Evolutionary conservation across 2,113 vertebrate genomes (phyloP).

Genomic region (Hipposideros armiger): DNA sequence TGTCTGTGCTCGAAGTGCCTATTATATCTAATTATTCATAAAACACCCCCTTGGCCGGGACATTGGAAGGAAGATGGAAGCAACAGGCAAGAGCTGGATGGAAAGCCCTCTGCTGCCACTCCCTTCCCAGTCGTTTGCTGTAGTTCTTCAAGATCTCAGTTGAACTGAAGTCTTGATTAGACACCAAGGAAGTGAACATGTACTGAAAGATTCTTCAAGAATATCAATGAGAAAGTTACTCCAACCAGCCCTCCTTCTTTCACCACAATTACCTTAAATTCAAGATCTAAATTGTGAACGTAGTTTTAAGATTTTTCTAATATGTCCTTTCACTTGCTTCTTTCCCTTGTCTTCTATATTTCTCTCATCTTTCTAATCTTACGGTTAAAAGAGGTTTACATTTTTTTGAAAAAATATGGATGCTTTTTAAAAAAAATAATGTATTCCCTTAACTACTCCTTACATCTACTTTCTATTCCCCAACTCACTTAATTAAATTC

Average conservation of each 20-base stretch:
- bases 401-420: slow-evolving; percentile 64
- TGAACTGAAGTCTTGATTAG: slow-evolving; percentile 32
- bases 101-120: background rate
- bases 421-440: slow-evolving; percentile 76
- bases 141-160: background rate
- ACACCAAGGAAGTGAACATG: background rate
- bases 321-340: slow-evolving; percentile 49
- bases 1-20: background rate
- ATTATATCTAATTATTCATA: background rate
- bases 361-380: slow-evolving; percentile 50
- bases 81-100: background rate
- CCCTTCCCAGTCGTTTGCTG: background rate
- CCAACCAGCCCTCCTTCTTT: background rate
- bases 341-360: background rate
- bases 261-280: slow-evolving; percentile 43
- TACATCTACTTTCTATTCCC: slow-evolving; percentile 83
- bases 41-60: background rate
- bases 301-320: slow-evolving; percentile 28
- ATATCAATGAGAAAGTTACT: slow-evolving; percentile 54
- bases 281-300: slow-evolving; percentile 19
- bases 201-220: slow-evolving; percentile 32
- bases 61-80: background rate
- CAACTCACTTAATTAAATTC: slow-evolving; percentile 85
- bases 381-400: slow-evolving; percentile 72
- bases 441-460: slow-evolving; percentile 81